Base-by-base conservation (phyloP, 2,113 vertebrate genomes). In the Anseranas semipalmata region DNA sequence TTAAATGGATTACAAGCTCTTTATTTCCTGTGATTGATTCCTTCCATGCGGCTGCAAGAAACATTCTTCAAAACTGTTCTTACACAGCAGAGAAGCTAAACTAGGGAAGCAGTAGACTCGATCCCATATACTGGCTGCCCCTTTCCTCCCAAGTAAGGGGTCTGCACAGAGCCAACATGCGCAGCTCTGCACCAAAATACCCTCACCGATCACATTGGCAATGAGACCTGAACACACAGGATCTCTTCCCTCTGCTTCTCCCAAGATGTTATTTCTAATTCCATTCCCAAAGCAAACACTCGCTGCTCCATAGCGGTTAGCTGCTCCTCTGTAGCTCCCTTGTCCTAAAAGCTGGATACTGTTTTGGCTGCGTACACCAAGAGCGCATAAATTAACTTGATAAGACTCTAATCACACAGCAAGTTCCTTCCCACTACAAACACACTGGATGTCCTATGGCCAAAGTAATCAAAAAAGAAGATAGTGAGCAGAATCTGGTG, bases 1-100 rank as follows among this genome's bases (percentile, higher is more conserved):
- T 96, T 96, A 95, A 96, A 92, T 67, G 65, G 60, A 92, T 96
- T 95, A 96, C 79, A 77, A 90, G 83, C 88, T 88, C 68, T 74
- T 93, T 63, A 90, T 94, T 96, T 86, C 75, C 79, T 56, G 48
- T 56, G 90, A 95, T 94, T 92, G 90, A 94, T 93, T 90, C 50
- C 90, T 94, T 95, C 92, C 96, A 94, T 63, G 27, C 0, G 2
- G 72, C 82, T 95, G 63, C n/a, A 59, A 68, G 72, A 88, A 62
- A 55, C 35, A 6, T 37, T 59, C 39, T 33, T 81, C 41, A 1
- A 25, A 66, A 6, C 5, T 1, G 15, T 63, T 90, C 71, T 76
- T 14, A 24, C 81, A n/a, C 27, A 84, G 67, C 76, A 86, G 50
- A 80, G 72, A 76, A 76, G 63, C 24, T 35, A 18, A 59, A 60